Base-by-base conservation (phyloP, 2,797 vertebrate species). In the Onychomys leucogaster region DNA sequence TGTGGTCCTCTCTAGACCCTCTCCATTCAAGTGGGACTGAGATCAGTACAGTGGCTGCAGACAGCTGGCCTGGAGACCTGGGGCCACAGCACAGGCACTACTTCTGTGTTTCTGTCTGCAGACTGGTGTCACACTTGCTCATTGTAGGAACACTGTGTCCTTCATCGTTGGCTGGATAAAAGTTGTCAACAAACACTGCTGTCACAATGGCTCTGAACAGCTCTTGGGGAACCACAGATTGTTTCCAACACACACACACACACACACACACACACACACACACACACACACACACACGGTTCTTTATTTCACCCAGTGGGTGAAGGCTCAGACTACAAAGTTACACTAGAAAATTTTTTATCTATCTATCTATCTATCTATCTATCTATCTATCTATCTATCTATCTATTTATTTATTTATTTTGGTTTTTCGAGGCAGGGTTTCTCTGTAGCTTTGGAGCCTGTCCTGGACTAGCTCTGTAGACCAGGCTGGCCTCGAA, bases 121-220 rank as follows among this genome's bases (percentile, higher is more conserved):
- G 82, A 16, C 2, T 12, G 2, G 0, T 23, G 82, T 10, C 0
- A 5, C 4, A 9, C 0, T 14, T 7, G 1, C 61, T 63, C 37
- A 32, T 2, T 32, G 11, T 8, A 9, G 19, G 32, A 78, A 41
- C 43, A 55, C 17, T 0, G 0, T 14, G 8, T 16, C 77, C 76
- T n/a, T 49, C 5, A 41, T 43, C 55, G 85, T 41, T 27, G 46
- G 32, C 0, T 19, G 49, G 43, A 76, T 29, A 41, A 17, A 63
- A 65, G 19, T 55, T 11, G 0, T n/a, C 29, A 37, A 46, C 25
- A 61, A 63, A 57, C n/a, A 11, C 5, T 0, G 17, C 1, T 69
- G 52, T 82, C 21, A 14, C 0, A 0, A 87, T 43, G 73, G 65
- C 37, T 75, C 63, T 29, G 29, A 16, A 46, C 2, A 19, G 34